A percentile compares a stretch with the other conserved stretches of the same genome.
These are phyloP conservation scores for Bibio marci DNA, from an alignment of 2,888 invertebrate genomes.

Conservation along the genomic window DNA sequence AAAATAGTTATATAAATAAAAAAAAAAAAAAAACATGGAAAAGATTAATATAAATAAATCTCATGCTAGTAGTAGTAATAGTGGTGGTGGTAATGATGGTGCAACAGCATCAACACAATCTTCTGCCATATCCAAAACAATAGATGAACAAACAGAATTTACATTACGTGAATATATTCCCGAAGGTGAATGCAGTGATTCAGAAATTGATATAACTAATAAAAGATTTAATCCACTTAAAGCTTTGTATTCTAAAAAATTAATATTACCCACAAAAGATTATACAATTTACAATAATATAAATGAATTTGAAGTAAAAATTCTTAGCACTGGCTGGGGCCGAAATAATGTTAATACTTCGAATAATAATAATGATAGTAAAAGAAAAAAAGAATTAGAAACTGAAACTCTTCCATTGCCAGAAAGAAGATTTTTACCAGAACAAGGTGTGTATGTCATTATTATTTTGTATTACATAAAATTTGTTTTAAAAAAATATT, in stretches of 20 bases:
- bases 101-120: too few species aligned
- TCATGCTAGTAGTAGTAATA: too few species aligned
- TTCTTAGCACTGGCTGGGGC: conserved; percentile 18
- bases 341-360: background rate
- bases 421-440: conserved; percentile 5
- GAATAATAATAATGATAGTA: background rate
- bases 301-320: conserved; percentile 37
- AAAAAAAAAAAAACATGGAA: too few species aligned
- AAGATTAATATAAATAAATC: too few species aligned
- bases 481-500: too few species aligned
- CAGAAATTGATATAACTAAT: conserved; percentile 34
- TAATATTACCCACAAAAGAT: conserved; percentile 35
- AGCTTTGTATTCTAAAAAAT: conserved; percentile 44
- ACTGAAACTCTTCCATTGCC: background rate
- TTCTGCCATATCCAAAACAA: too few species aligned
- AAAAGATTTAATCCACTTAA: conserved; percentile 49
- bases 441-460: conserved; percentile 2
- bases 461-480: too few species aligned
- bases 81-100: too few species aligned
- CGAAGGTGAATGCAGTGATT: conserved; percentile 7
- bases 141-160: too few species aligned
- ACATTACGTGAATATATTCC: too few species aligned
- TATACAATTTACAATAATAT: conserved; percentile 50
- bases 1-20: too few species aligned
- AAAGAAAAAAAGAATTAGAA: background rate